A percentile compares a stretch with the other conserved stretches of the same genome.
Evolutionary conservation across 2,797 vertebrate genomes (phyloP).

Genomic region (Otolemur crassicaudatus): DNA sequence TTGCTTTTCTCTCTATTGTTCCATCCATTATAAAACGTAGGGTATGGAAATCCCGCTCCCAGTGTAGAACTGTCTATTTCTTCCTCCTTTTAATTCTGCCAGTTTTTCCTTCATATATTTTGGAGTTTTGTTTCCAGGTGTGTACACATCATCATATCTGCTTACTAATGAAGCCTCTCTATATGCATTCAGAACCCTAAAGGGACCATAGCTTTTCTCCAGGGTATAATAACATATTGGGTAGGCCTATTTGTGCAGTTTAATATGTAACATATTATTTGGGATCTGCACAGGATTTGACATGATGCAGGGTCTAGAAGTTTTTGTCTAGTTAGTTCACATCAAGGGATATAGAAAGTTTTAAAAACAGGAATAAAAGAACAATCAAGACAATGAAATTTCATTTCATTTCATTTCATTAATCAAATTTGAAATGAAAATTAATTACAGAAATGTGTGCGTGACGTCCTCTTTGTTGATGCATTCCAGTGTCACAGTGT

Average conservation of each 20-base stretch:
- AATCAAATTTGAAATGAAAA: slow-evolving; percentile 42
- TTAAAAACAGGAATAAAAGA: slow-evolving; percentile 25
- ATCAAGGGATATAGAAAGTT: slow-evolving; percentile 12
- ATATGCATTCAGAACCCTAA: slow-evolving; percentile 2
- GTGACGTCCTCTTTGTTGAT: slow-evolving; percentile 31
- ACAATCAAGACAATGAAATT: slow-evolving; percentile 40
- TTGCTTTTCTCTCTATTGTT: background rate
- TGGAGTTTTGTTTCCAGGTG: background rate
- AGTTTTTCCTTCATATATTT: slow-evolving; percentile 1
- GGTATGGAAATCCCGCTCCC: background rate
- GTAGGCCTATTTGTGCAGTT: background rate
- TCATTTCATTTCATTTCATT: background rate
- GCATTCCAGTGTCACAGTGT: background rate
- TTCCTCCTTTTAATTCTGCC: background rate
- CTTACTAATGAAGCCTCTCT: background rate
- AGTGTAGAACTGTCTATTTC: background rate
- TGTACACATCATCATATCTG: background rate
- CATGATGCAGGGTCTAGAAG: background rate
- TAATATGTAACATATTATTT: slow-evolving; percentile 47
- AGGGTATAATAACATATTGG: background rate
- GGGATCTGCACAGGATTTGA: background rate
- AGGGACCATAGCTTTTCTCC: background rate
- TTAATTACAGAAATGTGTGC: background rate
- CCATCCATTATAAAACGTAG: background rate
- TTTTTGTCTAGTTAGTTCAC: slow-evolving; percentile 1